Percentiles rank a stretch among this genome's conserved stretches.
These are phyloP conservation scores for Phorcus lineatus DNA, from an alignment of 2,888 invertebrate genomes.

Conservation along the genomic window DNA sequence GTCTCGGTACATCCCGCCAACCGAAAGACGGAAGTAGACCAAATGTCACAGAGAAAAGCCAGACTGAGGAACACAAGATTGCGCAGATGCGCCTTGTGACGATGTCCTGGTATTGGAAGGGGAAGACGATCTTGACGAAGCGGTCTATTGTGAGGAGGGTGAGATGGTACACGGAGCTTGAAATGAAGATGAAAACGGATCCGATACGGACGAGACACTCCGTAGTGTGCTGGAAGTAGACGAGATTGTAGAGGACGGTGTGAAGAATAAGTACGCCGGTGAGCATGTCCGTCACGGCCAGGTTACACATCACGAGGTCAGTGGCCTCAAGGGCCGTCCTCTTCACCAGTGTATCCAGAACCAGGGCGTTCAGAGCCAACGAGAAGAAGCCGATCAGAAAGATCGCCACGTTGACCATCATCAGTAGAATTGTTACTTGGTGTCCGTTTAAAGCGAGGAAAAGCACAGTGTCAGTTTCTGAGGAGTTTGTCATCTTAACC, in stretches of 20 bases:
- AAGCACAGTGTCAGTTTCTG: background rate
- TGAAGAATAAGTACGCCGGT: conserved; percentile 7
- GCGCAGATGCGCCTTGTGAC: background rate
- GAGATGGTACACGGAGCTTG: conserved; percentile 20
- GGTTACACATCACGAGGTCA: conserved; percentile 1
- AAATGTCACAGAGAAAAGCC: conserved; percentile 3
- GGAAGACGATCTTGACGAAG: conserved; percentile 5
- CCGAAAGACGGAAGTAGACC: conserved; percentile 21
- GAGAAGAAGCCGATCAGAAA: conserved; percentile 2
- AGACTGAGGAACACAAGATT: background rate
- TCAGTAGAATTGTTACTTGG: background rate
- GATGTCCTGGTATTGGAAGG: conserved; percentile 6
- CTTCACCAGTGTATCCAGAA: background rate
- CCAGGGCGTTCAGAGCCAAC: conserved; percentile 23
- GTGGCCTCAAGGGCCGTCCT: background rate
- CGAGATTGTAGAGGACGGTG: background rate
- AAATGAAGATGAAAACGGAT: background rate
- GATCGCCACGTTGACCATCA: background rate
- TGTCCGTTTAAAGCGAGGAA: background rate
- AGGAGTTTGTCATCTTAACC: background rate
- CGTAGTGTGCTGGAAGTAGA: background rate
- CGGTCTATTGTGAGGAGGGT: conserved; percentile 15
- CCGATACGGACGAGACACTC: conserved; percentile 26
- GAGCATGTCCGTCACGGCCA: conserved; percentile 20
- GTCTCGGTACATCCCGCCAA: background rate